A percentile compares a stretch with the other conserved stretches of the same genome.
phyloP scores from a whole-genome alignment of 2,888 invertebrate genomes.

The Diaprepes abbreviatus region DNA sequence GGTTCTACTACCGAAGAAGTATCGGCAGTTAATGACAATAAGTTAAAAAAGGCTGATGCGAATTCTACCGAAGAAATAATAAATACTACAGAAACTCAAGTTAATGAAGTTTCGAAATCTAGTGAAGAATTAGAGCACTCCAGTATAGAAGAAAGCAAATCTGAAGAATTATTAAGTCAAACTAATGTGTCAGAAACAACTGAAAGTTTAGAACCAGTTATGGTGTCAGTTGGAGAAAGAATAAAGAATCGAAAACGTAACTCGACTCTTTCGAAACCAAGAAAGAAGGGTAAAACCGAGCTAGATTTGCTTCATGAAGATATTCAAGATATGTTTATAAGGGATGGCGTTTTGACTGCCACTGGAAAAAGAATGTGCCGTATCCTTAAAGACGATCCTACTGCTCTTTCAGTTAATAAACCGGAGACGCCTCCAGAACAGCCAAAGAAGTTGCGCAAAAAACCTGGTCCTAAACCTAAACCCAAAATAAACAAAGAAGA shows the following conservation, averaged over 20 bases:
- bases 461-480: conserved; percentile 52
- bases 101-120: conserved; percentile 33
- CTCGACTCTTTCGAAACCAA: conserved; percentile 52
- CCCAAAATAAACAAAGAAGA: conserved; percentile 36
- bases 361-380: conserved; percentile 78
- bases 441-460: conserved; percentile 47
- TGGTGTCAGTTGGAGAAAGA: conserved; percentile 55
- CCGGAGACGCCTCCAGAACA: conserved; percentile 1
- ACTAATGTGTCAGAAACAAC: not conserved
- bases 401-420: conserved; percentile 45
- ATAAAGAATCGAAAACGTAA: conserved; percentile 55
- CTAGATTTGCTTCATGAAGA: conserved; percentile 77
- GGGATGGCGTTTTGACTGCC: conserved; percentile 74
- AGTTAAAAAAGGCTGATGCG: conserved; percentile 9
- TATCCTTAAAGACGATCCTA: conserved; percentile 64
- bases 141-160: conserved; percentile 41
- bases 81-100: conserved; percentile 20
- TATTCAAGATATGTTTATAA: conserved; percentile 79
- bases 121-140: conserved; percentile 7
- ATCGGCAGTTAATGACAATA: conserved; percentile 42
- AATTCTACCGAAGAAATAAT: not conserved
- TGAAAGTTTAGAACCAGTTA: conserved; percentile 52
- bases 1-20: conserved; percentile 49
- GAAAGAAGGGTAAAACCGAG: conserved; percentile 68
- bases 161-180: conserved; percentile 1